Evolutionary conservation across 2,797 vertebrate species (phyloP).

Genomic region (Lepus oiostolus): DNA sequence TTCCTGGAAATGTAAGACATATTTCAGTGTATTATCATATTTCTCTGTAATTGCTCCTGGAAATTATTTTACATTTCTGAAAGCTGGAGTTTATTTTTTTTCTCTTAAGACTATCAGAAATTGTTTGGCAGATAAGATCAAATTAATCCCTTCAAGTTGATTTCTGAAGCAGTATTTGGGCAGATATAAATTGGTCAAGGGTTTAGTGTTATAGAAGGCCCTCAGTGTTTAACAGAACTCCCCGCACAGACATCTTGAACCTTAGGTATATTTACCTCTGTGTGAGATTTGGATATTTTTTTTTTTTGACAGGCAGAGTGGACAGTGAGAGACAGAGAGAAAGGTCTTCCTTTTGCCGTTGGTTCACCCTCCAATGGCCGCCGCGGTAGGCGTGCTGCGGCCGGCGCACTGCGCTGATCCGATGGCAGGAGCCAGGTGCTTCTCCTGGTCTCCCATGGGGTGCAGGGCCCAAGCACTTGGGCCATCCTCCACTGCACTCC

Average conservation of each 20-base stretch:
- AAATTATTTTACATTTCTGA: neutral
- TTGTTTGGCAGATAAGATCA: neutral
- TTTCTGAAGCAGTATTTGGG: neutral
- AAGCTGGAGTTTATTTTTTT: neutral
- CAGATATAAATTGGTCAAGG: neutral
- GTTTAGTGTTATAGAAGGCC: neutral
- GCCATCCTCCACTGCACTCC: too few species aligned
- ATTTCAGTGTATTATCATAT: neutral
- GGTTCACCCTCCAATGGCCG: too few species aligned
- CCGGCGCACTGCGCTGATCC: too few species aligned
- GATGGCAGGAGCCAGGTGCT: too few species aligned
- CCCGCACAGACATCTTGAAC: neutral
- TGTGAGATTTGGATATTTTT: neutral
- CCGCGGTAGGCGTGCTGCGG: too few species aligned
- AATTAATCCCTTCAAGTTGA: neutral
- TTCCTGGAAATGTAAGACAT: neutral
- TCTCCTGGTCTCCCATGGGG: too few species aligned
- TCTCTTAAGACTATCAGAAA: neutral
- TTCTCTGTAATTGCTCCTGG: neutral
- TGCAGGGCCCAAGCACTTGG: too few species aligned
- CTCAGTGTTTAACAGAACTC: neutral
- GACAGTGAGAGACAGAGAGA: too few species aligned
- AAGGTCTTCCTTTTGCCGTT: too few species aligned
- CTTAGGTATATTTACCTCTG: neutral
- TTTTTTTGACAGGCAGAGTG: too few species aligned